A percentile compares a stretch with the other conserved stretches of the same genome.
phyloP scores from a whole-genome alignment of 2,797 vertebrate genomes.

The Phrynocephalus vlangalii region DNA sequence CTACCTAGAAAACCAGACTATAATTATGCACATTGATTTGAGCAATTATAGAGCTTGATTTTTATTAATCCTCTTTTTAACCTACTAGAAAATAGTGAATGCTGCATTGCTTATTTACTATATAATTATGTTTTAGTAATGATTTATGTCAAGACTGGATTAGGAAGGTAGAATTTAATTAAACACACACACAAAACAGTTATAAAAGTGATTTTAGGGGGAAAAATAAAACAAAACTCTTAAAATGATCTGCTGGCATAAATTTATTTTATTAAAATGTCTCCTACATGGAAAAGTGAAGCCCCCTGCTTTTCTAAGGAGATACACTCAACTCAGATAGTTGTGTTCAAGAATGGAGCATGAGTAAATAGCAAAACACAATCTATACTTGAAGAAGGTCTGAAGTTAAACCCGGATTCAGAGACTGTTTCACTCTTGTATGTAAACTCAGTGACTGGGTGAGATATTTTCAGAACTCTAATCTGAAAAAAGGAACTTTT shows the following conservation, averaged over 20 bases:
- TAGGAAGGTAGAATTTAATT: constrained; percentile 42
- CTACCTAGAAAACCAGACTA: constrained; percentile 21
- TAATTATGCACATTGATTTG: constrained; percentile 41
- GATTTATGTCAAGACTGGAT: constrained; percentile 38
- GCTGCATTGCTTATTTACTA: constrained; percentile 37
- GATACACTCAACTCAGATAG: neutral
- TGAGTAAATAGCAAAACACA: neutral
- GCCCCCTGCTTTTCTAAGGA: neutral
- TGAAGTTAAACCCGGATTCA: neutral
- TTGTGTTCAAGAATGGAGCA: neutral
- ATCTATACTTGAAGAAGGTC: no score
- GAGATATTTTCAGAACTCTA: no score
- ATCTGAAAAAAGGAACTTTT: no score
- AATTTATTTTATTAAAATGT: constrained; percentile 37
- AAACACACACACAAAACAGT: constrained; percentile 23
- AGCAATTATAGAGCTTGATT: constrained; percentile 36
- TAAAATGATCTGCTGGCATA: constrained; percentile 22
- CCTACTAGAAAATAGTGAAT: constrained; percentile 40
- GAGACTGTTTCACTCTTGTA: no score
- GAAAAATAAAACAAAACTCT: neutral
- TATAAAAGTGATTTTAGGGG: neutral
- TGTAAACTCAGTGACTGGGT: no score
- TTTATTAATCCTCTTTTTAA: constrained; percentile 43
- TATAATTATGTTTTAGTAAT: constrained; percentile 51
- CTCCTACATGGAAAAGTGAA: neutral